Base-by-base conservation (phyloP, 2,113 vertebrate genomes). In the Nyctereutes procyonoides region DNA sequence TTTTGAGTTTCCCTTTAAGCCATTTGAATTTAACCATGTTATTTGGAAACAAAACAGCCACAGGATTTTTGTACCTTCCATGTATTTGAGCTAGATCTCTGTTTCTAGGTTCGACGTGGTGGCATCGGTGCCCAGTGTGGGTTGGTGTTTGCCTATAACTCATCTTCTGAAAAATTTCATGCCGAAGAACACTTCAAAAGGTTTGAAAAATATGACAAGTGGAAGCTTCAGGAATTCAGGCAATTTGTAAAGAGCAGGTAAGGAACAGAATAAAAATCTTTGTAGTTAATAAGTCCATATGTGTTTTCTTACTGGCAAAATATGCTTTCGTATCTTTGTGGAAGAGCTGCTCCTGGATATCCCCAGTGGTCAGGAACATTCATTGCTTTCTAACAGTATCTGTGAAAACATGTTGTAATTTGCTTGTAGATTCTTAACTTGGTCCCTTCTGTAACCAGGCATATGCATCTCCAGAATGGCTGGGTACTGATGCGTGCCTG, bases 101-200 rank as follows among this genome's bases (percentile, higher is more conserved):
- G 32, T 85, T 88, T 30, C 0, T 55, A 99, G 99, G 99, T 99
- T 17, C 99, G 99, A 32, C 99, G 99, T 94, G 99, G 99, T 2
- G 99, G 99, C 94, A 99, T 99, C 0, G 99, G 99, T n/a, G 99
- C 99, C 2, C 99, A 99, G 97, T 99, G 99, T 30, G 99, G 99
- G 35, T 98, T 99, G 96, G 99, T 99, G 73, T 99, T 99, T 96
- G 99, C 99, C 0, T 99, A 99, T 95, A 99, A 99, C 1, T 99
- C 98, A 0, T 88, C 98, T 11, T 99, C 99, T 0, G 95, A 98
- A 0, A 99, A 98, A 80, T 99, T 99, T 96, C 99, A 99, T 0
- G 99, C 99, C 0, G 99, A 99, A 95, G 99, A 99, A 20, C 99
- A 99, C 97, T 99, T 99, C 97, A 99, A 97, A 92, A 99, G 99